Base-by-base conservation (phyloP, 2,113 vertebrate species). In the Clarias gariepinus region DNA sequence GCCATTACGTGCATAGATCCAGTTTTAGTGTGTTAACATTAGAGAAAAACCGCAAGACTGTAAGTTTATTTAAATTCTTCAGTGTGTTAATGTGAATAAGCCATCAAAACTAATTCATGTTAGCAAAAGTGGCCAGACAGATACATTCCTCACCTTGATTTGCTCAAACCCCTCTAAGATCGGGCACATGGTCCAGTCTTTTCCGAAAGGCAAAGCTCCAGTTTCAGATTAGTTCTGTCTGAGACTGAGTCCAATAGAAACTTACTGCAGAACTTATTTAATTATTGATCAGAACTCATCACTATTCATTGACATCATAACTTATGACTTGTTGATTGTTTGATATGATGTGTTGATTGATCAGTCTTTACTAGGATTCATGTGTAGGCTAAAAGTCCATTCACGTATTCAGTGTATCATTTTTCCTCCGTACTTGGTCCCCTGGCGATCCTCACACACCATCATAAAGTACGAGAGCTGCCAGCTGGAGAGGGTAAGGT, bases 41-140 rank as follows among this genome's bases (percentile, higher is more conserved):
- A 47, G 47, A 8, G 47, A 47, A 47, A 47, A 47, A 47, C 47
- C 47, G 47, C 47, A 47, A 47, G 41, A 47, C 41, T 36, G 41
- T 7, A 47, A 7, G 13, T 69, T 69, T 71, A 19, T 71, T 41
- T 41, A 19, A 73, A 73, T 36, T 8, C 33, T 73, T 3, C 30
- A 36, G 68, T 21, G 9, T 36, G 33, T 71, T 71, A 8, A 71
- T 33, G 68, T 71, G 19, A 74, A 23, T 21, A 74, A 74, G 3
- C 36, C 19, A 71, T 71, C 28, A 71, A 57, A n/a, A 25, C 30
- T 63, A 53, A 83, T 57, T 73, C 57, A 52, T 8, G 85, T 83
- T 88, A 87, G 53, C 82, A 87, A 60, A 82, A 23, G 68, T 30
- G 85, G 55, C 87, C 90, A 92, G 82, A 90, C 80, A 87, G 87